Percentiles rank a stretch among this genome's conserved stretches.
Evolutionary conservation across 2,113 vertebrate species (phyloP).

Genomic region (Chunga burmeisteri): DNA sequence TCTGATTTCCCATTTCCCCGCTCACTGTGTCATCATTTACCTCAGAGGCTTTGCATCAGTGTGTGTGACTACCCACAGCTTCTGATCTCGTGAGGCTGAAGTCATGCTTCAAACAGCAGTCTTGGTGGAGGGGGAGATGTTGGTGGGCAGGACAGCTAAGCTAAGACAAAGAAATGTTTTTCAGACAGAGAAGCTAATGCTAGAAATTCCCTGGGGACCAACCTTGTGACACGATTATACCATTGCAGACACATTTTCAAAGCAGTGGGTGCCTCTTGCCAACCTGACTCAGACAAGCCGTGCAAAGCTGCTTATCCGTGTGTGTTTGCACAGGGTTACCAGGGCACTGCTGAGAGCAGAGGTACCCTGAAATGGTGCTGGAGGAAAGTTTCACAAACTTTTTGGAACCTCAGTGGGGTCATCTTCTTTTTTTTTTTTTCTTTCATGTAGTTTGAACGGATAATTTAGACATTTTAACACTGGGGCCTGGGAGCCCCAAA

Average conservation of each 20-base stretch:
- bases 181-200: neutral
- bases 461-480: neutral
- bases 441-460: neutral
- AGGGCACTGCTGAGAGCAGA: neutral
- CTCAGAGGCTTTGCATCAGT: slow-evolving; percentile 30
- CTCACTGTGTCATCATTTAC: neutral
- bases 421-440: neutral
- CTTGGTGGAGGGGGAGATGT: neutral
- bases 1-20: slow-evolving; percentile 16
- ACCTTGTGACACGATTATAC: neutral
- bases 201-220: neutral
- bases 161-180: slow-evolving; percentile 14
- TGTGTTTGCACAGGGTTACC: neutral
- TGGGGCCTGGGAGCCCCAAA: neutral
- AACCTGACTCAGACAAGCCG: neutral
- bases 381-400: neutral
- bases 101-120: slow-evolving; percentile 15
- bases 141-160: neutral
- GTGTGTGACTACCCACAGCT: slow-evolving; percentile 18
- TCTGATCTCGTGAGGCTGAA: slow-evolving; percentile 47
- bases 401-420: neutral
- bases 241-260: neutral
- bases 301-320: neutral
- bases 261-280: neutral
- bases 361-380: neutral